These are phyloP conservation scores for Rhagologus leucostigma DNA, from an alignment of 2,113 vertebrate species.

Conservation along the genomic window DNA sequence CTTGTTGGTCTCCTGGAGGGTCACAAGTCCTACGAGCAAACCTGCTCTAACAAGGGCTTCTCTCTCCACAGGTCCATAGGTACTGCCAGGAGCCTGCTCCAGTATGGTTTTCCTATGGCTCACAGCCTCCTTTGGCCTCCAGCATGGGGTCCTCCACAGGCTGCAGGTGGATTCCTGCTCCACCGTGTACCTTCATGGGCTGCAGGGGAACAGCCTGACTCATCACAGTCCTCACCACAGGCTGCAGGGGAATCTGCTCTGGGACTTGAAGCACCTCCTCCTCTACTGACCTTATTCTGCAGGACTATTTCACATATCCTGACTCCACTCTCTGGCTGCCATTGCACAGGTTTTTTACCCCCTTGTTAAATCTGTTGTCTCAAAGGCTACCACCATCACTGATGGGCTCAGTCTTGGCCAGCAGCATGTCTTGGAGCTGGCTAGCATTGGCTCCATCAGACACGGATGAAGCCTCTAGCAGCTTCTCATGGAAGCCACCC, in stretches of 20 bases:
- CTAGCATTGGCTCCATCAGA: not conserved
- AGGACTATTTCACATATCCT: not conserved
- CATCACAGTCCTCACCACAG: not conserved
- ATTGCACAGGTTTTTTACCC: not conserved
- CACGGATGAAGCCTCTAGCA: rapidly evolving
- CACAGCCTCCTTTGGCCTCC: not conserved
- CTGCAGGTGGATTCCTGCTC: not conserved
- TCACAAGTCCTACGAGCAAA: not conserved
- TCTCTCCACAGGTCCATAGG: not conserved
- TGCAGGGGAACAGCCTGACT: not conserved
- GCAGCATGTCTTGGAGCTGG: rapidly evolving
- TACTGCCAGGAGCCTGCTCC: not conserved
- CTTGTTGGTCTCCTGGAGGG: not conserved
- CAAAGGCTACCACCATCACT: not conserved
- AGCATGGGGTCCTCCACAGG: not conserved
- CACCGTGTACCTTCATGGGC: too few relatives aligned
- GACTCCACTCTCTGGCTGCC: not conserved
- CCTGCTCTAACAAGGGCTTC: rapidly evolving
- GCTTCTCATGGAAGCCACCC: not conserved
- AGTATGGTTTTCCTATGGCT: not conserved
- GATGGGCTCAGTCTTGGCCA: not conserved
- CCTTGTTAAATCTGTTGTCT: not conserved
- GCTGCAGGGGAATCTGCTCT: not conserved
- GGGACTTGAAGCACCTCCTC: not conserved
- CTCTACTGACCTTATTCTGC: not conserved